Conservation (phyloP, 2,113 vertebrate genomes). For the Lepus americanus region DNA sequence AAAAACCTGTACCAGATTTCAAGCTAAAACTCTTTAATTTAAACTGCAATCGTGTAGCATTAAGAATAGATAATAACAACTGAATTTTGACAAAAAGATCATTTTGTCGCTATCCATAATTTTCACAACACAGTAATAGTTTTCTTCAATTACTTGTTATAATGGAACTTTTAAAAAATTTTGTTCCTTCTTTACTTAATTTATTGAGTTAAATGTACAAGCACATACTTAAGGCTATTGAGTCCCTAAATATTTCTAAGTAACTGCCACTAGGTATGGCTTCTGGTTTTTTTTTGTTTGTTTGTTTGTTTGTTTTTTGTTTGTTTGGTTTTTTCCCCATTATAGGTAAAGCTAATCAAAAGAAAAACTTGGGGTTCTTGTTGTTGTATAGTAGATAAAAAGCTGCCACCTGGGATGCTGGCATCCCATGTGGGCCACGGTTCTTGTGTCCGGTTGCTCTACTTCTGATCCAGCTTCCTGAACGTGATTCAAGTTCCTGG, state of each 20-base stretch:
- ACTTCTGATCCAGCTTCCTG: too few species aligned
- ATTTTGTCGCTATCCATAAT: background rate
- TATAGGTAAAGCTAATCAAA: background rate
- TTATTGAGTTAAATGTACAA: background rate
- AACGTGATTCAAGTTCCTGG: too few species aligned
- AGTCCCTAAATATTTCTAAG: background rate
- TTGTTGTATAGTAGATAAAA: too few species aligned
- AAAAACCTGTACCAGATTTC: background rate
- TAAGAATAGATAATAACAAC: constrained; percentile 2
- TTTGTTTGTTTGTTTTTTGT: too few species aligned
- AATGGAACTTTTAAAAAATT: background rate
- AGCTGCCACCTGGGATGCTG: too few species aligned
- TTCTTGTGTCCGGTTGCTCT: too few species aligned
- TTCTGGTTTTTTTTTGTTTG: background rate
- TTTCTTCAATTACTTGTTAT: background rate
- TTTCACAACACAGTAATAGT: background rate
- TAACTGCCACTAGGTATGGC: background rate
- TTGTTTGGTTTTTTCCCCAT: background rate
- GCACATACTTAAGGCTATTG: background rate
- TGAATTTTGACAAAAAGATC: background rate
- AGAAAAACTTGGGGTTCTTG: background rate
- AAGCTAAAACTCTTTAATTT: background rate
- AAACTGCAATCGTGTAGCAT: background rate
- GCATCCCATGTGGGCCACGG: too few species aligned
- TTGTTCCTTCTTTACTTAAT: background rate